Conservation (phyloP, 1,140 invertebrate species). For the Zaprionus taronus region DNA sequence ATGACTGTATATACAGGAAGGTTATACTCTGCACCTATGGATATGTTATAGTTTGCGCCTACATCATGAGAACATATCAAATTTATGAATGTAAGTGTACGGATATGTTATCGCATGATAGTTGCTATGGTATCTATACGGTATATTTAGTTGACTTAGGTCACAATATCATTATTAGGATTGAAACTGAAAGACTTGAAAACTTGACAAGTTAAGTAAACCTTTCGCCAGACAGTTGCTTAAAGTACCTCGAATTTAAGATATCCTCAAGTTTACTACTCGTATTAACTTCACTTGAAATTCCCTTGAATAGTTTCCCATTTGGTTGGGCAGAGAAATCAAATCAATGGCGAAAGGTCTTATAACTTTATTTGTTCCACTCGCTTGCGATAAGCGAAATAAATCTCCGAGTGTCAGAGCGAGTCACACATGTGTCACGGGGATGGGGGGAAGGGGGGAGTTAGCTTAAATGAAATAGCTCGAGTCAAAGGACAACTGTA, state of each 20-base stretch:
- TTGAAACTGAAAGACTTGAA: too few relatives aligned
- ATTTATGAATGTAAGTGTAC: too few relatives aligned
- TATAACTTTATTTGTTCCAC: conserved; percentile 73
- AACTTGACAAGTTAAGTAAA: too few relatives aligned
- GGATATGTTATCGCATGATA: too few relatives aligned
- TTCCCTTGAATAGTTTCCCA: conserved; percentile 53
- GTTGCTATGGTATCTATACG: too few relatives aligned
- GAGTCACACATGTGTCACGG: conserved; percentile 65
- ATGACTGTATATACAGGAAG: too few relatives aligned
- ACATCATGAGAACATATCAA: too few relatives aligned
- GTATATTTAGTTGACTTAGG: too few relatives aligned
- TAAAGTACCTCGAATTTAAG: not conserved
- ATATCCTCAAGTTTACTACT: not conserved
- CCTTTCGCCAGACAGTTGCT: not conserved
- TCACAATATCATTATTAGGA: too few relatives aligned
- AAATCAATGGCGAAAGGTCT: conserved; percentile 58
- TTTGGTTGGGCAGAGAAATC: conserved; percentile 42
- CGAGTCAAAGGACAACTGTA: conserved; percentile 61
- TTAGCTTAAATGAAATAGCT: conserved; percentile 50
- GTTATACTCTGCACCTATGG: too few relatives aligned
- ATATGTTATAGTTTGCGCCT: too few relatives aligned
- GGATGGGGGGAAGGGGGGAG: conserved; percentile 32
- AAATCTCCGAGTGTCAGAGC: conserved; percentile 74
- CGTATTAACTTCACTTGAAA: not conserved
- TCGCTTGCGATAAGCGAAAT: conserved; percentile 67